Conservation (phyloP, 2,888 invertebrate species). For the Lepidocyrtinus sp. region DNA sequence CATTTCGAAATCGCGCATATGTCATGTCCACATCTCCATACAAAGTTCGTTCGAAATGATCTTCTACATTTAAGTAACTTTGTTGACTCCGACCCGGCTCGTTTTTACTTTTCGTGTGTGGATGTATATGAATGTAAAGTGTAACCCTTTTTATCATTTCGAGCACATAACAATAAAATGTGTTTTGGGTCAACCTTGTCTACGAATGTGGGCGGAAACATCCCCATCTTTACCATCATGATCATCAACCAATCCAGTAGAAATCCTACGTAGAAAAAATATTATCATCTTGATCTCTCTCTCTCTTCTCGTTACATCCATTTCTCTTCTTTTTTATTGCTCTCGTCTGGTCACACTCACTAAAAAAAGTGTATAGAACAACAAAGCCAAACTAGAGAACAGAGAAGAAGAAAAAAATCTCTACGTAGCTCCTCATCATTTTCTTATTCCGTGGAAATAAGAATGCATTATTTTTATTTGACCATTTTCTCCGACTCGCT, state of each 20-base stretch:
- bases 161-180: conserved; percentile 67
- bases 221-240: conserved; percentile 63
- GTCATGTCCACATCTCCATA: not conserved
- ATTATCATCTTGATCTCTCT: conserved; percentile 60
- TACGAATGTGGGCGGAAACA: conserved; percentile 67
- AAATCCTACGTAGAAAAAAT: conserved; percentile 55
- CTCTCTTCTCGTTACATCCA: conserved; percentile 9
- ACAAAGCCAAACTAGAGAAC: not conserved
- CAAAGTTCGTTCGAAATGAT: not conserved
- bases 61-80: not conserved
- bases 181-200: conserved; percentile 64
- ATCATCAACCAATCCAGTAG: conserved; percentile 64
- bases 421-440: too few relatives aligned
- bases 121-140: not conserved
- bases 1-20: not conserved
- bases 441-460: not conserved
- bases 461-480: conserved; percentile 29
- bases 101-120: not conserved
- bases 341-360: conserved; percentile 30
- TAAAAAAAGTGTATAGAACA: not conserved
- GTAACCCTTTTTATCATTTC: conserved; percentile 60
- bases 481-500: conserved; percentile 1
- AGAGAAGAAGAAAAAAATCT: not conserved
- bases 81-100: not conserved
- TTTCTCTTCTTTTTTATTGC: conserved; percentile 13